Percentiles rank a stretch among this genome's conserved stretches.
These are phyloP conservation scores for Synanthedon andrenaeformis DNA, from an alignment of 2,888 invertebrate genomes.

Conservation along the genomic window DNA sequence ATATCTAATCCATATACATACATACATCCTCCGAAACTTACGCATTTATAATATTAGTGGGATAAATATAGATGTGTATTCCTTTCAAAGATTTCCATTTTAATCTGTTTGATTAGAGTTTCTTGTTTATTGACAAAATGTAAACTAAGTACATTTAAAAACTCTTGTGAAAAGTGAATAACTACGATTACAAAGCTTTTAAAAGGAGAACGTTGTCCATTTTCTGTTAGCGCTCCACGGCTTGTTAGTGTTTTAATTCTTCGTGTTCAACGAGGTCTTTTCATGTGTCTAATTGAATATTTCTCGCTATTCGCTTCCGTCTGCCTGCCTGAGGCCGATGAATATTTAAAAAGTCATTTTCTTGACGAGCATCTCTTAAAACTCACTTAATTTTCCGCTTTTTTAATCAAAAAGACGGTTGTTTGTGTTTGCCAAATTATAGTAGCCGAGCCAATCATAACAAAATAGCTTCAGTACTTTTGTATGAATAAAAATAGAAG, in stretches of 20 bases:
- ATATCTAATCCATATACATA: too few species aligned
- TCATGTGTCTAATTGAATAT: conserved; percentile 33
- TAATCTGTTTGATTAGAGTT: too few species aligned
- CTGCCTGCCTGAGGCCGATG: conserved; percentile 19
- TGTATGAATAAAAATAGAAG: neutral
- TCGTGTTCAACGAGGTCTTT: conserved; percentile 17
- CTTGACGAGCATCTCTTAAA: conserved; percentile 11
- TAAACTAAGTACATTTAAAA: too few species aligned
- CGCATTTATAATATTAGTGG: too few species aligned
- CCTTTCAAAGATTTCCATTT: too few species aligned
- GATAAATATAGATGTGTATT: too few species aligned
- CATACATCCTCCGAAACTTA: too few species aligned
- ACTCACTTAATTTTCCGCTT: conserved; percentile 7
- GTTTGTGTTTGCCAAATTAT: neutral
- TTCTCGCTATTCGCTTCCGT: conserved; percentile 16
- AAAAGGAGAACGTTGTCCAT: too few species aligned
- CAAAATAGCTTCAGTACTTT: neutral
- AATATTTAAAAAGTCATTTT: conserved; percentile 32
- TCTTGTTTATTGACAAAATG: too few species aligned
- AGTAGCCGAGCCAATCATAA: neutral
- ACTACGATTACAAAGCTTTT: too few species aligned
- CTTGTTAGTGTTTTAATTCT: conserved; percentile 16
- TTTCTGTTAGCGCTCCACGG: neutral
- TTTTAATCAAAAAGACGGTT: neutral
- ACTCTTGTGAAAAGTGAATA: too few species aligned